These are phyloP conservation scores for Gymnodraco acuticeps DNA, from an alignment of 2,797 vertebrate species.

Conservation along the genomic window DNA sequence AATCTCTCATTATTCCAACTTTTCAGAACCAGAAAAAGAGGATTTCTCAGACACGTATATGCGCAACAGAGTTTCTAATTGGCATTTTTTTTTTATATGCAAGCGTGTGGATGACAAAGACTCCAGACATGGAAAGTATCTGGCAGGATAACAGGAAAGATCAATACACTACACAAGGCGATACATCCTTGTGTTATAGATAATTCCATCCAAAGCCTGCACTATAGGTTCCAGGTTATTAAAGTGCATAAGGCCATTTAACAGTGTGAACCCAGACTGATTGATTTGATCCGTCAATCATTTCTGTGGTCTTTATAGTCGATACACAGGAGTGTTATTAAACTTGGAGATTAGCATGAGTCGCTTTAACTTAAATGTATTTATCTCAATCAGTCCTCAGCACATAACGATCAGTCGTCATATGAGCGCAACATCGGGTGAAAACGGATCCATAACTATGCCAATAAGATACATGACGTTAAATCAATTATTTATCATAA, in stretches of 20 bases:
- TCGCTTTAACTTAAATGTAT: not conserved
- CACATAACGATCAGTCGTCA: not conserved
- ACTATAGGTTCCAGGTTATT: not conserved
- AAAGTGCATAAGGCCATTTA: not conserved
- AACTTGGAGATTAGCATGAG: not conserved
- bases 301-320: not conserved
- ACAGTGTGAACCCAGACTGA: not conserved
- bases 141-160: not conserved
- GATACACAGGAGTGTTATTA: not conserved
- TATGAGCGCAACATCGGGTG: not conserved
- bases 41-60: not conserved
- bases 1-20: constrained; percentile 4
- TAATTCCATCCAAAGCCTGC: not conserved
- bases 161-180: not conserved
- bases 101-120: not conserved
- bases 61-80: not conserved
- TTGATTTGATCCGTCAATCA: not conserved
- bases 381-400: not conserved
- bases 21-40: constrained; percentile 4
- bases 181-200: constrained; percentile 1
- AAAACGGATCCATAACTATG: not conserved
- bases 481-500: not conserved
- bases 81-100: not conserved
- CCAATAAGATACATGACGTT: not conserved
- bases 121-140: not conserved